Evolutionary conservation across 2,113 vertebrate genomes (phyloP).

Genomic region (Calidris pugnax): DNA sequence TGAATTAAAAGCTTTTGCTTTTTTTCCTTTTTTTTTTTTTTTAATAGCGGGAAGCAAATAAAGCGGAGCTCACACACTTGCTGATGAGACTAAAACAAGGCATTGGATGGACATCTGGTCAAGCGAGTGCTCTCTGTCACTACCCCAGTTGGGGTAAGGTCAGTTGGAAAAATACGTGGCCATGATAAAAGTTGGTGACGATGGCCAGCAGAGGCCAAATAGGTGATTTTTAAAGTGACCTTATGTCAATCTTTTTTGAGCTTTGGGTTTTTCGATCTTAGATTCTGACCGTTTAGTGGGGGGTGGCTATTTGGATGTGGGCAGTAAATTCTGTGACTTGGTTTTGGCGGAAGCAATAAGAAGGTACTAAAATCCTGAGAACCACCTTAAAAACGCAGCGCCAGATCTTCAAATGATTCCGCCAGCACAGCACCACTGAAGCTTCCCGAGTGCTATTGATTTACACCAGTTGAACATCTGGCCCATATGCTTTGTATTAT

Average conservation of each 20-base stretch:
- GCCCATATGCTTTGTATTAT: conserved; percentile 63
- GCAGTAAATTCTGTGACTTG: neutral
- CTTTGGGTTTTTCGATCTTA: neutral
- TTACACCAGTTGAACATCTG: conserved; percentile 64
- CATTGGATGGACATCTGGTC: neutral
- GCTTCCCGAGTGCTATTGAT: conserved; percentile 22
- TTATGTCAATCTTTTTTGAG: neutral
- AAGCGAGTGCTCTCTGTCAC: neutral
- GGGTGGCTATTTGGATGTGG: neutral
- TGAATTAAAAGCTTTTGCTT: conserved; percentile 46
- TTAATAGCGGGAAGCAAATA: conserved; percentile 22
- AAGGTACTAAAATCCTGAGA: conserved; percentile 33
- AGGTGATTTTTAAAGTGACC: neutral
- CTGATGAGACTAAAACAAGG: neutral
- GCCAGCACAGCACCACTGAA: neutral
- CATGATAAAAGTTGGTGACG: neutral
- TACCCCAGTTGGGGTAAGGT: neutral
- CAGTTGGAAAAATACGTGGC: neutral
- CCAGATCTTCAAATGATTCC: neutral
- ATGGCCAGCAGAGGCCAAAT: neutral
- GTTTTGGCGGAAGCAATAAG: conserved; percentile 27
- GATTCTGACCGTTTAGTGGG: neutral
- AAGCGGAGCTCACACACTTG: neutral
- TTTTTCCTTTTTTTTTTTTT: neutral
- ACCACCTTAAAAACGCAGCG: conserved; percentile 24